phyloP scores from a whole-genome alignment of 2,797 vertebrate species.

The Parauchenoglanis ngamensis region DNA sequence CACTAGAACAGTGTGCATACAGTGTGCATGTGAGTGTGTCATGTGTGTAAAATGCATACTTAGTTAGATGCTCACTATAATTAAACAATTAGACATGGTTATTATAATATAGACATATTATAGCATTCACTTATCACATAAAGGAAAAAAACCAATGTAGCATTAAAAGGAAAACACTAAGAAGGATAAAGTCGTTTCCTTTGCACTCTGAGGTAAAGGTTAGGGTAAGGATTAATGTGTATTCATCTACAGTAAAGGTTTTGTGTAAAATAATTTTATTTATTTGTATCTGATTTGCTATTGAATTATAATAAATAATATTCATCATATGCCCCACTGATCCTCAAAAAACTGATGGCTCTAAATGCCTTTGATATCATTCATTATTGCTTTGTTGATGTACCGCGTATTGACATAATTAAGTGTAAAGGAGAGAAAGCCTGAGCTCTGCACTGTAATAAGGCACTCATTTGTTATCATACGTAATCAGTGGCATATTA shows the following conservation, averaged over 20 bases:
- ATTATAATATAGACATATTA: too few species aligned
- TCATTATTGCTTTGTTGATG: not conserved
- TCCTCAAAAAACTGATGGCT: not conserved
- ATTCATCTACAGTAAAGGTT: not conserved
- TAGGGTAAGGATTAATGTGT: not conserved
- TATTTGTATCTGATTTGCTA: not conserved
- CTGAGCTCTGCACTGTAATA: not conserved
- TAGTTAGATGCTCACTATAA: not conserved
- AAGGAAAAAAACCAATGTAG: not conserved
- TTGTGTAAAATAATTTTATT: not conserved
- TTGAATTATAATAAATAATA: not conserved
- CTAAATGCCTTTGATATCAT: not conserved
- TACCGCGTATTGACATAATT: not conserved
- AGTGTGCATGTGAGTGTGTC: not conserved
- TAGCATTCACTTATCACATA: not conserved
- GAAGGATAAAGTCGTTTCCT: not conserved
- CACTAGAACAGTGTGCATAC: not conserved
- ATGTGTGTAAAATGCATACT: not conserved
- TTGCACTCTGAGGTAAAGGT: not conserved
- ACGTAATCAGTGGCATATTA: not conserved
- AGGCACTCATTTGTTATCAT: conserved; percentile 1
- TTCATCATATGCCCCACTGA: not conserved
- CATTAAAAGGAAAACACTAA: not conserved
- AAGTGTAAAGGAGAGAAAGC: not conserved
- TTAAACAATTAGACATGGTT: not conserved